A percentile compares a stretch with the other conserved stretches of the same genome.
These are phyloP conservation scores for Caenorhabditis briggsae DNA, from an alignment of 1,140 invertebrate species.

Conservation along the genomic window DNA sequence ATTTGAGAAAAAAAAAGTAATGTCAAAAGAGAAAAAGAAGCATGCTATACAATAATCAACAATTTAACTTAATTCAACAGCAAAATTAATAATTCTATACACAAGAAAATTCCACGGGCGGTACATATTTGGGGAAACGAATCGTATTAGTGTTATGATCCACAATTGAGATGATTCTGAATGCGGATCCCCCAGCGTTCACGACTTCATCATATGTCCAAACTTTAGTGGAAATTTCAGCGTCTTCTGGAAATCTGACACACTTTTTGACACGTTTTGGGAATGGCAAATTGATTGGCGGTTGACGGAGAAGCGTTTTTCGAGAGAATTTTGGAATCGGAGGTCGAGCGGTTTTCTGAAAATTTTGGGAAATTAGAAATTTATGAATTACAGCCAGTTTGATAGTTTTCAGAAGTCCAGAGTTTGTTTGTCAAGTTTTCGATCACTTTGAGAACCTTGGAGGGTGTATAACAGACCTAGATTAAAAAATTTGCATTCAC, in stretches of 20 bases:
- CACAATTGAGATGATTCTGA: conserved; percentile 11
- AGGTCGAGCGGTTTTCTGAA: background rate
- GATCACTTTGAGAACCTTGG: too few species aligned
- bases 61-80: too few species aligned
- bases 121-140: background rate
- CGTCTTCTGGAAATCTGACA: background rate
- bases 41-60: too few species aligned
- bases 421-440: too few species aligned
- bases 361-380: background rate
- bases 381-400: too few species aligned
- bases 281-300: background rate
- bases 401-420: too few species aligned
- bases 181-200: background rate
- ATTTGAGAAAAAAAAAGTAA: too few species aligned
- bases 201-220: background rate
- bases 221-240: background rate
- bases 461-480: too few species aligned
- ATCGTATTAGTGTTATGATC: background rate
- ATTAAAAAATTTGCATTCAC: too few species aligned
- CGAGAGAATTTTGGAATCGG: too few species aligned
- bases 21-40: too few species aligned
- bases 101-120: background rate
- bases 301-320: background rate
- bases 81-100: too few species aligned
- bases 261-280: background rate